Base-by-base conservation (phyloP, 1,140 invertebrate genomes). In the Dendrolimus punctatus region DNA sequence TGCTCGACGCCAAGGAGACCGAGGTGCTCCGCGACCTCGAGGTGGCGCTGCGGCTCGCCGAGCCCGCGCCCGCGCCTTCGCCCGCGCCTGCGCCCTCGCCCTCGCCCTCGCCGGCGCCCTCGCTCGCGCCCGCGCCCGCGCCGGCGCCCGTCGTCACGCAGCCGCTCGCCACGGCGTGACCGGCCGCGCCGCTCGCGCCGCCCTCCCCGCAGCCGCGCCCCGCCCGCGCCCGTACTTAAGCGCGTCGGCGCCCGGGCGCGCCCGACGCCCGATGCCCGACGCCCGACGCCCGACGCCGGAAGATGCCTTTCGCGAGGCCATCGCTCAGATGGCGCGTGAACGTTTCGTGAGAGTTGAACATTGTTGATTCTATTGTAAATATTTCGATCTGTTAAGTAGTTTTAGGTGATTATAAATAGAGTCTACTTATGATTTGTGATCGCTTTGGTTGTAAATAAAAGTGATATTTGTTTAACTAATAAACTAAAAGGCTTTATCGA, bases 1-100 rank as follows among this genome's bases (percentile, higher is more conserved):
- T 98, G 74, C 95, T 99, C 65, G 96, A 98, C 79, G 92, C 95
- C 70, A 98, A 98, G 90, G 98, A 99, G 89, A 96, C 96, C 23
- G 97, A 99, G 87, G 80, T 84, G 53, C 89, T 99, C 67, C 92
- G 95, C 62, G 96, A 95, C 83, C 88, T 95, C 58, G 94, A 95
- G 79, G 88, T 93, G 75, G 94, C 94, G 69, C 87, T 95, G 55
- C 87, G 89, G 5, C 80, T 91, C 60, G 87, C 89, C 41, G 90
- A 91, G 58, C 53, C 52, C 46, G 55, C 8, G 51, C 50, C 39
- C 54, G 51, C 39, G 46, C 60, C 41, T 40, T 49, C 37, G 53
- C 23, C 23, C 23, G 23, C 23, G 23, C 23, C 23, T 3, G 55
- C 51, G 54, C 55, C 85, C 84, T 39, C 87, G 40, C 86, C 89